Percentiles rank a stretch among this genome's conserved stretches.
phyloP scores from a whole-genome alignment of 53 echinoderm and acorn worm species.

The Temnopleurus reevesii region DNA sequence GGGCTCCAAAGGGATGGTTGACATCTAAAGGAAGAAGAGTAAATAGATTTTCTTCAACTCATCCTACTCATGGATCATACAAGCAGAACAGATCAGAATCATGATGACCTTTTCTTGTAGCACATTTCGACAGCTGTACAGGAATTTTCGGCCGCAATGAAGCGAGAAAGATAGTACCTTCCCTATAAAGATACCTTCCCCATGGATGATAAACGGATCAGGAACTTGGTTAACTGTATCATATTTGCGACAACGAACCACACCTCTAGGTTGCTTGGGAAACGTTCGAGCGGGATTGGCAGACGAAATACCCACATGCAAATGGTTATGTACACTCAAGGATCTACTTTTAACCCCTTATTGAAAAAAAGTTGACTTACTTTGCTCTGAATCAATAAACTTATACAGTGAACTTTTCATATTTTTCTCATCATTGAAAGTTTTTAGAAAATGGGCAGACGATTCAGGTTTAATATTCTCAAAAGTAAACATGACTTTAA shows the following conservation, averaged over 20 bases:
- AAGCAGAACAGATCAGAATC: not conserved
- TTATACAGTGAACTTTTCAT: too few species aligned
- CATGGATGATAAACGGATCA: not conserved
- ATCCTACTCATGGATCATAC: not conserved
- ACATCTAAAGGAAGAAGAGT: not conserved
- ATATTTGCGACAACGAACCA: not conserved
- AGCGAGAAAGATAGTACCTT: not conserved
- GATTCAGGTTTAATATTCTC: too few species aligned
- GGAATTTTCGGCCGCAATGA: not conserved
- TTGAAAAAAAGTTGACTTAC: too few species aligned
- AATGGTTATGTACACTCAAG: too few species aligned
- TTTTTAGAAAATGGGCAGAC: too few species aligned
- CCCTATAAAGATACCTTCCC: not conserved
- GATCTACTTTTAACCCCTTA: too few species aligned
- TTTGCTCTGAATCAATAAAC: too few species aligned
- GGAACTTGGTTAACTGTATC: not conserved
- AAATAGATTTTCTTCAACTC: not conserved
- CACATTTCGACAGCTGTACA: not conserved
- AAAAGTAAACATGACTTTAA: too few species aligned
- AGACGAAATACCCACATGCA: too few species aligned
- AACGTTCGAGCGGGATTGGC: not conserved
- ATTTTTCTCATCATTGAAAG: too few species aligned
- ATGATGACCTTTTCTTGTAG: not conserved
- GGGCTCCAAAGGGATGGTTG: too few species aligned
- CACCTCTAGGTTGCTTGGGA: slow-evolving; percentile 14